Evolutionary conservation across 64 coral and sea anemone species (phyloP), one percentile per base, ranked within the genome.

Genomic region (Actinia equina): DNA sequence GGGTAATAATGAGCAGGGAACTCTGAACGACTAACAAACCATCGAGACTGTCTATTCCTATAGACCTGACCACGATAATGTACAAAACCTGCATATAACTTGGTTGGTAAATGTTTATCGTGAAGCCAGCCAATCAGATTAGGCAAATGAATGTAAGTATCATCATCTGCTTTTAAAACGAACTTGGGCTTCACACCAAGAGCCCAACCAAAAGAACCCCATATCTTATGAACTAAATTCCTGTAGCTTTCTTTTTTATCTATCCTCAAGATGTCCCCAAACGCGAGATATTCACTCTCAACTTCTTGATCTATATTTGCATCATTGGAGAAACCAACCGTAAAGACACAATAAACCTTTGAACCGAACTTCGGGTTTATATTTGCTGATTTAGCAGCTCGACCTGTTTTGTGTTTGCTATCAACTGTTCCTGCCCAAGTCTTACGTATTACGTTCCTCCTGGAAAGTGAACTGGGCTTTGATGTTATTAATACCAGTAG

Each of bases 81-180:
- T 3, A 89, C 52, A 57, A 82, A 82, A 3, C 87, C 87, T 52
- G 87, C 87, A n/a, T 89, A 89, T 30, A 89, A 19, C 26, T 26
- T 46, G 18, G 23, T 8, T 6, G 77, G 77, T 43, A 79, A 44
- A 37, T 15, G 22, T 44, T 25, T 52, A 65, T 54, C 58, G 22
- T 59, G 37, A 59, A 89, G 45, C 87, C 87, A 89, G 4, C 7
- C 20, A 2, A 62, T 60, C 10, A 89, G 25, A 12, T 89, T 80
- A 26, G 87, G 87, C 51, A 89, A n/a, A 45, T 89, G 57, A 62
- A 89, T 54, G 54, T 89, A 89, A 9, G 79, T 57, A 83, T 89
- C 87, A 42, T 89, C 77, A 59, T 89, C 87, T 12, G 87, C 87
- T 65, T 89, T 89, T 13, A 49, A 54, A 49, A 89, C 71, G 49